A percentile compares a stretch with the other conserved stretches of the same genome.
These are phyloP conservation scores for Idaea straminata DNA, from an alignment of 2,888 invertebrate genomes.

Conservation along the genomic window DNA sequence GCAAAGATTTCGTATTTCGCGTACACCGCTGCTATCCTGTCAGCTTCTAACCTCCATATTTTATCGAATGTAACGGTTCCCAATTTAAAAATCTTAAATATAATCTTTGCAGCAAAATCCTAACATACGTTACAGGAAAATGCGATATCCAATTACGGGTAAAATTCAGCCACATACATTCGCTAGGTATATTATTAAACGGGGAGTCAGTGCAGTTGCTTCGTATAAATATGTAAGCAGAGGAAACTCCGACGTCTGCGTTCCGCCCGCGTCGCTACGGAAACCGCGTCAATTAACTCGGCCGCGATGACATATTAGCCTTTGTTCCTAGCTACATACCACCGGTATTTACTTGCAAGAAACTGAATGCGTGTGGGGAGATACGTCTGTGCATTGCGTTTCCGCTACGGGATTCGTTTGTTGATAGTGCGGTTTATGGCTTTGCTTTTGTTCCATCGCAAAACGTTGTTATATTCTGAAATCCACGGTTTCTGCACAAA, in stretches of 20 bases:
- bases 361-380: conserved; percentile 38
- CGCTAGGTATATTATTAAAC: conserved; percentile 27
- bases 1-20: not conserved
- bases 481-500: not conserved
- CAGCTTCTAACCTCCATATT: not conserved
- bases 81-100: not conserved
- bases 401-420: conserved; percentile 23
- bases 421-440: conserved; percentile 19
- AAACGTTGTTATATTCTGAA: not conserved
- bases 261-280: conserved; percentile 71
- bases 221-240: conserved; percentile 72
- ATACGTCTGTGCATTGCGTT: conserved; percentile 28
- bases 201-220: conserved; percentile 37
- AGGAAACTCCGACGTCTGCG: conserved; percentile 74
- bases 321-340: conserved; percentile 59
- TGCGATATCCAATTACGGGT: conserved; percentile 32
- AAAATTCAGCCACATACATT: conserved; percentile 29
- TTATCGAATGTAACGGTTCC: not conserved
- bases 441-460: conserved; percentile 3
- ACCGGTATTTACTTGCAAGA: conserved; percentile 59
- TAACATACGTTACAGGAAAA: conserved; percentile 20
- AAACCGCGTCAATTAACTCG: conserved; percentile 79
- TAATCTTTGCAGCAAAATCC: conserved; percentile 10
- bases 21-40: not conserved
- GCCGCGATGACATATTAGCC: conserved; percentile 77